Percentiles rank a stretch among this genome's conserved stretches.
Evolutionary conservation across 2,113 vertebrate species (phyloP).

Genomic region (Bufo gargarizans): DNA sequence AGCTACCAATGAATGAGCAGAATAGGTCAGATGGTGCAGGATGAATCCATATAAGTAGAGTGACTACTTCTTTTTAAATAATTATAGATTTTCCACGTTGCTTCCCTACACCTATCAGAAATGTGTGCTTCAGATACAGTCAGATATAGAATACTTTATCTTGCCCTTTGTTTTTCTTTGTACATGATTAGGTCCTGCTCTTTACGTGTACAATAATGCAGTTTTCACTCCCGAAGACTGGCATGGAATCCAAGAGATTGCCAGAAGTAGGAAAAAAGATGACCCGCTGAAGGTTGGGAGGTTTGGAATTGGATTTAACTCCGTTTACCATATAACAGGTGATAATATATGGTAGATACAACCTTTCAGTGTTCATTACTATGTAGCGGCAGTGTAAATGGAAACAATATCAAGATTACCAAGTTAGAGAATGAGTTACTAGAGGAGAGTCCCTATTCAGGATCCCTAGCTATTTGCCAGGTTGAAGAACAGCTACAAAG

Average conservation of each 20-base stretch:
- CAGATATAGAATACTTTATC: not conserved
- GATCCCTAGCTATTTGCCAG: not conserved
- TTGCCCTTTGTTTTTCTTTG: not conserved
- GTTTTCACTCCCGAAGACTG: slow-evolving; percentile 93
- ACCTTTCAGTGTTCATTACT: not conserved
- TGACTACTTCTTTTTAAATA: no score
- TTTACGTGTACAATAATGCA: slow-evolving; percentile 95
- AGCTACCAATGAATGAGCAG: no score
- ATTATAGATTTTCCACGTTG: no score
- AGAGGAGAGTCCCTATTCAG: not conserved
- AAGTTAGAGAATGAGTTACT: not conserved
- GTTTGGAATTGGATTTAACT: slow-evolving; percentile 99
- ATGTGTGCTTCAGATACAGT: no score
- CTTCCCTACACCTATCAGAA: no score
- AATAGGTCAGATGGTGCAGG: no score
- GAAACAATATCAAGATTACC: not conserved
- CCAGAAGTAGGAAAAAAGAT: slow-evolving; percentile 95
- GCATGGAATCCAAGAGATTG: slow-evolving; percentile 98
- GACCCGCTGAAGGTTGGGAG: slow-evolving; percentile 97
- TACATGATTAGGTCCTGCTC: slow-evolving; percentile 78
- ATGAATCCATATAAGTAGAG: no score
- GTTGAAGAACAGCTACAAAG: not conserved
- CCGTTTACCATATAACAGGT: slow-evolving; percentile 99
- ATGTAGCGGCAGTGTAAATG: not conserved
- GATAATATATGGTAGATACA: not conserved